phyloP scores from a whole-genome alignment of 2,797 vertebrate genomes.

The Capromys pilorides region DNA sequence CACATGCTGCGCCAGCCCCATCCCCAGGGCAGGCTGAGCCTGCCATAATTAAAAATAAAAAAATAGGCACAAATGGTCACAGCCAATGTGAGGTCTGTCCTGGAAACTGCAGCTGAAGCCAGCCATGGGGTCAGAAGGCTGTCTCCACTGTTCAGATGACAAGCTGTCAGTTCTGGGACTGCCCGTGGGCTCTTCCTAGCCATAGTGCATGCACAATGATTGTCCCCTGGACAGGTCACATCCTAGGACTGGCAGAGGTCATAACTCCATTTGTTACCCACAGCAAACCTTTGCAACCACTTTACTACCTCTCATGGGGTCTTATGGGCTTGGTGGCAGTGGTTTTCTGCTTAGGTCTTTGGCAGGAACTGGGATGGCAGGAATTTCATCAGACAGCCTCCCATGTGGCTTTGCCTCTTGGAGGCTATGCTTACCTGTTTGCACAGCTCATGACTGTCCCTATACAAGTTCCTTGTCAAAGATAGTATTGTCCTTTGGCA shows the following conservation, averaged over 20 bases:
- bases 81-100: neutral
- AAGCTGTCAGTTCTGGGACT: neutral
- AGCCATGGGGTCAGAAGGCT: neutral
- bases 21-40: no score
- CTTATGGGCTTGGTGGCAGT: neutral
- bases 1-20: no score
- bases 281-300: neutral
- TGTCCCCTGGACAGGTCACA: neutral
- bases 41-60: no score
- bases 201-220: neutral
- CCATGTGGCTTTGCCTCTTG: neutral
- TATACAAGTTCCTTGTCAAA: neutral
- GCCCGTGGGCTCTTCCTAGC: fast-evolving
- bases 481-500: neutral
- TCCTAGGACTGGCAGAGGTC: neutral
- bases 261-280: neutral
- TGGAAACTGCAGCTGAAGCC: neutral
- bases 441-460: neutral
- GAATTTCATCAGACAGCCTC: neutral
- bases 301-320: slow-evolving; percentile 77
- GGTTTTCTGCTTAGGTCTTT: neutral
- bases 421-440: neutral
- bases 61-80: neutral
- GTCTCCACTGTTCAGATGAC: slow-evolving; percentile 27
- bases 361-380: neutral